Base-by-base conservation (phyloP, 2,797 vertebrate genomes). In the Arrhamphus sclerolepis region DNA sequence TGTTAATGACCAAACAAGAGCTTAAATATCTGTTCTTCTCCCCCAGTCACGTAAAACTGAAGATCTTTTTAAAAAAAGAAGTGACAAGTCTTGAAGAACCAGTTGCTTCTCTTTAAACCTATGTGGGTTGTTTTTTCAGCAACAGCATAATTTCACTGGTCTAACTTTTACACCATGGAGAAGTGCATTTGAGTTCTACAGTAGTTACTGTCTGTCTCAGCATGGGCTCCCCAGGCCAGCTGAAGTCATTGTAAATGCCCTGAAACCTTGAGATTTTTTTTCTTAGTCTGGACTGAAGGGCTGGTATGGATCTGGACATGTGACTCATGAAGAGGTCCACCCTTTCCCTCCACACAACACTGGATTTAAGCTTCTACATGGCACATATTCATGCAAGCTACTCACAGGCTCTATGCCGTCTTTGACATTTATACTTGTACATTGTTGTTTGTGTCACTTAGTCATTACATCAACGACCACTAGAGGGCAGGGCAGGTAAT, bases 111-210 rank as follows among this genome's bases (percentile, higher is more conserved):
- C 41, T 38, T 31, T 19, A 42, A 29, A 21, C 26, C 59, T 61
- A 3, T 31, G 53, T 63, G 57, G 19, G 29, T 29, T 14, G 41
- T 46, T 75, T 81, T 62, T 78, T 76, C 76, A 81, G 78, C 61
- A 66, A 55, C 65, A 72, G 68, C 73, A 86, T 46, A 87, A 80
- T 78, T 53, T 48, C 58, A 72, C 73, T 68, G n/a, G 2, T 76
- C 66, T 68, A 77, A 80, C 83, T 87, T 83, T 86, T 81, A 85
- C 89, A 89, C 90, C 80, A 87, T 49, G 47, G 88, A 88, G 87
- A 78, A 61, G 57, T 44, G 67, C 67, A 62, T 68, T 77, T 90
- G 83, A 86, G 83, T 82, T 62, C 71, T n/a, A 24, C 62, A 28
- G 56, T 62, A 62, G 70, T 62, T 70, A 78, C 60, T 83, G 63